These are phyloP conservation scores for Apostichopus californicus DNA, from an alignment of 35 echinoderm and acorn worm genomes.

Conservation along the genomic window DNA sequence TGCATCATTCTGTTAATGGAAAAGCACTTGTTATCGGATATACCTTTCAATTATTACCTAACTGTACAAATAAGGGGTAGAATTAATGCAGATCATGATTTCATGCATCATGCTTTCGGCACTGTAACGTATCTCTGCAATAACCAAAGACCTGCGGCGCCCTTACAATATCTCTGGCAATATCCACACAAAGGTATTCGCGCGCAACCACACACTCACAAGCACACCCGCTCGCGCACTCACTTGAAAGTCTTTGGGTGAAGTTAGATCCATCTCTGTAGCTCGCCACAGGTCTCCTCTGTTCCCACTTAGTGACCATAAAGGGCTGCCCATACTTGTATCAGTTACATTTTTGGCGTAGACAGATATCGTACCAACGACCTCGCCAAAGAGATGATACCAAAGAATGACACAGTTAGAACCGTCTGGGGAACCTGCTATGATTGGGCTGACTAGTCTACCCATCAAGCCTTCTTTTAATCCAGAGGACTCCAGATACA, in stretches of 20 bases:
- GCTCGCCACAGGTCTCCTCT: not conserved
- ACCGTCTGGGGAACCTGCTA: not conserved
- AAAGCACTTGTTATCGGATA: too few species aligned
- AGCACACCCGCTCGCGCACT: not conserved
- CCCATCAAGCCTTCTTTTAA: not conserved
- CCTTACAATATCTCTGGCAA: too few species aligned
- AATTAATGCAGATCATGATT: too few species aligned
- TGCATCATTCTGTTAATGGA: too few species aligned
- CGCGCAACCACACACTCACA: too few species aligned
- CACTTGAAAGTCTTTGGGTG: slow-evolving; percentile 1
- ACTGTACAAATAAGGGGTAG: too few species aligned
- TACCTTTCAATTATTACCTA: too few species aligned
- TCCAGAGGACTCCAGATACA: slow-evolving; percentile 12
- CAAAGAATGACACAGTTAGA: slow-evolving; percentile 24
- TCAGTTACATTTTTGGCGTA: not conserved
- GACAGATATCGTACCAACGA: not conserved
- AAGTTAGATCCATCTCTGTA: not conserved
- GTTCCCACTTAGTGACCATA: not conserved
- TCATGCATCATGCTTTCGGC: too few species aligned
- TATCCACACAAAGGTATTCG: too few species aligned
- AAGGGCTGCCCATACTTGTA: not conserved
- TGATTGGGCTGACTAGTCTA: not conserved
- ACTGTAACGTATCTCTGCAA: too few species aligned
- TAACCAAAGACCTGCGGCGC: too few species aligned
- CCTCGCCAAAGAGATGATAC: not conserved